phyloP scores from a whole-genome alignment of 2,113 vertebrate species.

The Manacus vitellinus region DNA sequence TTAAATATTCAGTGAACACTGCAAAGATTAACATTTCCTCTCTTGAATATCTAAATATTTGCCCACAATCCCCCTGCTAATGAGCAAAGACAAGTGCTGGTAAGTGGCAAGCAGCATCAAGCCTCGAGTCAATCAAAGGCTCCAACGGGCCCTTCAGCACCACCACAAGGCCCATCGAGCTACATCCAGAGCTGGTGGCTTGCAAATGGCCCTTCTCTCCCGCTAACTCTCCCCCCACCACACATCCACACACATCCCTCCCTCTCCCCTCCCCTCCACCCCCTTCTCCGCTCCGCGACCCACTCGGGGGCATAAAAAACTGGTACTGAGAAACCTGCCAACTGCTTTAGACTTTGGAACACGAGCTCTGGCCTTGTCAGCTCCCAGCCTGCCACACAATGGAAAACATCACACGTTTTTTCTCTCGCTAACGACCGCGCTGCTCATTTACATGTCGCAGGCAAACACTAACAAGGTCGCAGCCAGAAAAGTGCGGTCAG shows the following conservation, averaged over 20 bases:
- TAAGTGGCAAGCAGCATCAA: conserved; percentile 92
- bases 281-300: conserved; percentile 52
- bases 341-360: conserved; percentile 69
- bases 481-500: conserved; percentile 57
- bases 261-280: conserved; percentile 46
- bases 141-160: conserved; percentile 79
- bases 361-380: conserved; percentile 29
- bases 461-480: conserved; percentile 62
- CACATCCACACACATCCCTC: conserved; percentile 29
- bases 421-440: background rate
- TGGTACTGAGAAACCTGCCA: conserved; percentile 75
- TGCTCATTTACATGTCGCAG: conserved; percentile 65
- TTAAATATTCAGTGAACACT: conserved; percentile 67
- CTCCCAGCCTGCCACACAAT: conserved; percentile 35
- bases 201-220: conserved; percentile 76
- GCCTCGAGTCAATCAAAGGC: conserved; percentile 90
- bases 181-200: conserved; percentile 83
- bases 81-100: conserved; percentile 94
- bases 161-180: conserved; percentile 84
- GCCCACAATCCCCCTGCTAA: conserved; percentile 79
- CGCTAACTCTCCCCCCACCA: conserved; percentile 28
- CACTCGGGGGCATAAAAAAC: conserved; percentile 74
- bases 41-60: conserved; percentile 73
- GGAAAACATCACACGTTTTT: conserved; percentile 39
- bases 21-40: conserved; percentile 75